Evolutionary conservation across 2,113 vertebrate species (phyloP), one percentile per base, ranked within the genome.

Genomic region (Vireo altiloquus): DNA sequence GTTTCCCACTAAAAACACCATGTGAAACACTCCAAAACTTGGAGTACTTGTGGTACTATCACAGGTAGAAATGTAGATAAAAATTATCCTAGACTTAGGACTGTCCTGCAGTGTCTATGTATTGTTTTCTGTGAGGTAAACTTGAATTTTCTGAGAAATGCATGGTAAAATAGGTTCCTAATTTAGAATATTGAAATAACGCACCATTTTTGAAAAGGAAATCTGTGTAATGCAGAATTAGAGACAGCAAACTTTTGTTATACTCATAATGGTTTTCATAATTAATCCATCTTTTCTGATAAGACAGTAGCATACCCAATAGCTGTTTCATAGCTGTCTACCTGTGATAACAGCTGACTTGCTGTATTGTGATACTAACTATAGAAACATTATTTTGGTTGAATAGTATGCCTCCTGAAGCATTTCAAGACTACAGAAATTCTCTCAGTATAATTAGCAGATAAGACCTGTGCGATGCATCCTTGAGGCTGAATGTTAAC

Each of bases 391-490:
- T 74, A 5, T 71, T 79, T 85, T 77, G 17, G 21, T 69, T 89
- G 54, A 92, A 80, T 37, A 25, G 28, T 46, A 14, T 24, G 42
- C 42, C 21, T 87, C 10, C 86, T 50, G 77, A 76, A 90, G 13
- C 28, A 31, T 72, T 83, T 79, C 63, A 95, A 88, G 46, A 49
- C 59, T 49, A 22, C 15, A 92, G 42, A 86, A 92, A 44, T 80
- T 74, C 23, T 53, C 39, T 61, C 46, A 31, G 9, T 74, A 33
- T 69, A 92, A 93, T 94, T 93, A 93, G 52, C 30, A 94, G 86
- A 89, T 82, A 87, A 92, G 80, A 69, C 30, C 49, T 74, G 22
- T 10, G 5, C 1, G 21, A 49, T 17, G 19, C 69, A 53, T 31
- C n/a, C 49, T 85, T 39, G 53, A 82, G 22, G 24, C 24, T 82